Base-by-base conservation (phyloP, 2,888 invertebrate species). In the Selenia dentaria region DNA sequence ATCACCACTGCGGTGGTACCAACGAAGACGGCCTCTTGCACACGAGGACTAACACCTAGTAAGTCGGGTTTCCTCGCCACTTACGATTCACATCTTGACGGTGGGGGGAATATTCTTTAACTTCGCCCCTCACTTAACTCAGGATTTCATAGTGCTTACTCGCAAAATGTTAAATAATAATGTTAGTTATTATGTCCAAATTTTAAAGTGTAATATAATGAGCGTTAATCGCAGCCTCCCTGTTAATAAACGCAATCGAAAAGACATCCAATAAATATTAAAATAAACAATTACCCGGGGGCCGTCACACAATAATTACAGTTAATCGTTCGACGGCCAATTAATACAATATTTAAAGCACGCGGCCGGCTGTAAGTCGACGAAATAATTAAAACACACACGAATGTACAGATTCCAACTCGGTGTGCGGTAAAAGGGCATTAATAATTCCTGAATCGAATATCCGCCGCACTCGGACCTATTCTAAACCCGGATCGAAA, bases 381-480 rank as follows among this genome's bases (percentile, higher is more conserved):
- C 42, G 49, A 46, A 58, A 58, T 56, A 60, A 60, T 60, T 49
- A 34, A 54, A 48, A 48, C 38, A 52, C 32, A 12, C 33, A 42
- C 39, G 34, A 31, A 27, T 47, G 38, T 42, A 51, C 37, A 46
- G 40, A 34, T 31, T 31, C 37, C 37, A 37, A 53, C 38, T 16
- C 26, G 36, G 20, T 38, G 43, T 41, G 39, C 26, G 39, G 46
- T 26, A 35, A 26, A 32, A 45, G 24, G 37, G 34, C 13, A 57
- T 63, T 57, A 61, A 61, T 64, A 61, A 66, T 62, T 59, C 51
- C 24, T 34, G 45, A 62, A 63, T 59, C 59, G 51, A 57, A 62
- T 63, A 53, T 57, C 53, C 54, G 39, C 47, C 27, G 14, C 13
- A 20, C 14, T 31, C 43, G 13, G 8, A 18, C 37, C 36, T 12